These are phyloP conservation scores for Vipera ursinii DNA, from an alignment of 2,797 vertebrate species.

Conservation along the genomic window DNA sequence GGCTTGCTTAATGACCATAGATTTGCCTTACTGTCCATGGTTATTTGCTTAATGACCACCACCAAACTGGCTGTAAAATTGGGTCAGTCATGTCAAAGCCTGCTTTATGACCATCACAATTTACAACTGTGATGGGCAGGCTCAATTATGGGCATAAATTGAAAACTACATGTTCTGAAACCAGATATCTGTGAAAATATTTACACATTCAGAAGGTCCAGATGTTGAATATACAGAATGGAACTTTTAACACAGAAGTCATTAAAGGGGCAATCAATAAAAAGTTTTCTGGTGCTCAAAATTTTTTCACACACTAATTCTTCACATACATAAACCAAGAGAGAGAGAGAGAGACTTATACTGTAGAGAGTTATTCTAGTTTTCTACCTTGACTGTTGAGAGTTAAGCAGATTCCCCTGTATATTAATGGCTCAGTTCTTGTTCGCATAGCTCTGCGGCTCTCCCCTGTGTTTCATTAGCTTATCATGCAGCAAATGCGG, in stretches of 20 bases:
- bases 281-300: not conserved
- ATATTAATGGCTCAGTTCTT: constrained; percentile 15
- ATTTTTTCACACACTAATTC: not conserved
- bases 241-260: not conserved
- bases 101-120: not conserved
- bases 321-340: not conserved
- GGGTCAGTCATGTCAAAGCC: not conserved
- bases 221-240: not conserved
- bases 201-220: not conserved
- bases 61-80: not conserved
- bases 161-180: not conserved
- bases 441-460: constrained; percentile 37
- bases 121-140: not conserved
- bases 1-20: not conserved
- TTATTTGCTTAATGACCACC: not conserved
- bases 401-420: constrained; percentile 25
- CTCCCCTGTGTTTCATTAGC: constrained; percentile 61
- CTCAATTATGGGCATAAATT: not conserved
- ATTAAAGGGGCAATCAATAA: not conserved
- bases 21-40: not conserved
- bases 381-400: not conserved
- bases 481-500: constrained; percentile 53
- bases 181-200: not conserved
- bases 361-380: constrained; percentile 32
- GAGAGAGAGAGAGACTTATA: not conserved